Evolutionary conservation across 2,113 vertebrate genomes (phyloP).

Genomic region (Glaucomys volans): DNA sequence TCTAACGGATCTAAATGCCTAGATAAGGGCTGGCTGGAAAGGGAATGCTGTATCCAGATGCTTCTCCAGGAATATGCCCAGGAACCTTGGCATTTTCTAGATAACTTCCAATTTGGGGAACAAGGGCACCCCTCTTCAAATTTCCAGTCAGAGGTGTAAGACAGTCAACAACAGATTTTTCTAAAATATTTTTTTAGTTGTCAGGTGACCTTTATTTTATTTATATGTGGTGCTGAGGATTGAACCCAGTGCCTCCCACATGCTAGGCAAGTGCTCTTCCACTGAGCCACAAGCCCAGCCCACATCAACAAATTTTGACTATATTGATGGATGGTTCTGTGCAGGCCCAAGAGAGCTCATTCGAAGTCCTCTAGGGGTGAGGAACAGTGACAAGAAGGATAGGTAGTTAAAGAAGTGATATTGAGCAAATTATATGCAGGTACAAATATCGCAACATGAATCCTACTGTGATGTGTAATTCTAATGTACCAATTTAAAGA

Average conservation of each 20-base stretch:
- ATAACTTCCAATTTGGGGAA: neutral
- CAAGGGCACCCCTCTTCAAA: neutral
- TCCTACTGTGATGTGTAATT: no score
- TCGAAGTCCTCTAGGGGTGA: neutral
- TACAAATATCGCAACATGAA: no score
- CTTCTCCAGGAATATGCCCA: neutral
- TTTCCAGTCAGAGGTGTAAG: neutral
- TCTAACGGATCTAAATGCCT: rapidly evolving
- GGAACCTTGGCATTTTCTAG: neutral
- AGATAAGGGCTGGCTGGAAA: no score
- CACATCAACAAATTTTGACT: neutral
- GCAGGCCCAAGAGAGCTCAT: neutral
- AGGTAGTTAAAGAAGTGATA: no score
- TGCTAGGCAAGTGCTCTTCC: no score
- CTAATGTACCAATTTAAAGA: neutral
- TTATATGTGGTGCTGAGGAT: no score
- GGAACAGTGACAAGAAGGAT: no score
- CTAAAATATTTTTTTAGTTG: no score
- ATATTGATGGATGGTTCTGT: neutral
- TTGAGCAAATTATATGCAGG: no score
- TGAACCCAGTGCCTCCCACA: no score
- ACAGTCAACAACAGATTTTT: neutral
- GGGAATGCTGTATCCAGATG: neutral
- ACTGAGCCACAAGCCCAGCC: no score
- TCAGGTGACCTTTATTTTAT: no score